Evolutionary conservation across 2,888 invertebrate genomes (phyloP).

Genomic region (Heliconius cydno): DNA sequence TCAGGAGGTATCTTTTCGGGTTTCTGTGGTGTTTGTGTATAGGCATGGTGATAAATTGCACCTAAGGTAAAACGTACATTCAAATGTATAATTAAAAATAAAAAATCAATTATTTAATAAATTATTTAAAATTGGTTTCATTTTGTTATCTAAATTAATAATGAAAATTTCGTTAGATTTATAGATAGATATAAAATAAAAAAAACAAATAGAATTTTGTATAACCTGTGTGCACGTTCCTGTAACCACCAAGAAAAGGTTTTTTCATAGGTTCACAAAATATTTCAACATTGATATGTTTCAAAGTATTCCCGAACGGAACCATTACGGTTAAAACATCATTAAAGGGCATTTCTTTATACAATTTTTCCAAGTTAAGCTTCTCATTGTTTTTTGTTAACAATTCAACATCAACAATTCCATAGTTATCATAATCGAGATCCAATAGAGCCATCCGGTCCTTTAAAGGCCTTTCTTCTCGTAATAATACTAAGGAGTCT

Average conservation of each 20-base stretch:
- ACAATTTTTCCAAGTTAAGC: constrained; percentile 72
- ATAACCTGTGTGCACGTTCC: constrained; percentile 86
- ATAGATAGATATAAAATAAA: too few species aligned
- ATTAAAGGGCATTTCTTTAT: constrained; percentile 71
- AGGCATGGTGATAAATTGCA: constrained; percentile 90
- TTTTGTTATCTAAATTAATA: too few species aligned
- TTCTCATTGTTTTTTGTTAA: constrained; percentile 71
- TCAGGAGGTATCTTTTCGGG: constrained; percentile 79
- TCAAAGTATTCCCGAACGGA: constrained; percentile 67
- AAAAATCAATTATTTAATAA: background rate
- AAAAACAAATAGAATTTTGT: background rate
- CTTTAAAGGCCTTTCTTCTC: constrained; percentile 71
- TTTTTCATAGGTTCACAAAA: constrained; percentile 84
- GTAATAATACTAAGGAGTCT: constrained; percentile 76
- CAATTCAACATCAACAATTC: constrained; percentile 75
- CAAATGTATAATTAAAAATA: constrained; percentile 15
- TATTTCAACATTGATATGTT: constrained; percentile 78
- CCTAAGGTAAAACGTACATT: constrained; percentile 59
- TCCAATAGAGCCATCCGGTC: constrained; percentile 74
- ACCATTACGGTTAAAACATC: constrained; percentile 77
- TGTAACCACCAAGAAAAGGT: constrained; percentile 92
- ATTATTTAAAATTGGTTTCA: background rate
- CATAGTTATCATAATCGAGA: constrained; percentile 78
- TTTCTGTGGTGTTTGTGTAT: constrained; percentile 90
- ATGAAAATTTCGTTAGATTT: too few species aligned